phyloP scores from a whole-genome alignment of 2,797 vertebrate species.

The Diplodus puntazzo region DNA sequence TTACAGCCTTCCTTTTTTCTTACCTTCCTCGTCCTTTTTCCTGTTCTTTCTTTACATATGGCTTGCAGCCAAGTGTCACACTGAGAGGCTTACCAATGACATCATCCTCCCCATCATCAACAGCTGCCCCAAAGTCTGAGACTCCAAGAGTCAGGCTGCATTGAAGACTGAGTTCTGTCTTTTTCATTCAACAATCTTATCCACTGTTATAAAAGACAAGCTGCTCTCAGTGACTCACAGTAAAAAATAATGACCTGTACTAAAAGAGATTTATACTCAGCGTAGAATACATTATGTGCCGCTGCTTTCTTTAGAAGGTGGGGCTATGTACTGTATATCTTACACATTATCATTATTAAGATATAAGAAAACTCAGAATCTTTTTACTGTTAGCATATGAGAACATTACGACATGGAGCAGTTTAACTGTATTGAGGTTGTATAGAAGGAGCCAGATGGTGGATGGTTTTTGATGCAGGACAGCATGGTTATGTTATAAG shows the following conservation, averaged over 20 bases:
- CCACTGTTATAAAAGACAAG: conserved; percentile 67
- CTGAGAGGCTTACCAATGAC: conserved; percentile 77
- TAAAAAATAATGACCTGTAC: conserved; percentile 57
- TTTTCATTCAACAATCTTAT: conserved; percentile 57
- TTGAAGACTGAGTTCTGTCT: conserved; percentile 53
- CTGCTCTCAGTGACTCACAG: conserved; percentile 52
- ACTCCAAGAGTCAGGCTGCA: conserved; percentile 57
- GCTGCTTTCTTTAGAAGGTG: conserved; percentile 32
- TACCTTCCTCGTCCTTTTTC: conserved; percentile 38
- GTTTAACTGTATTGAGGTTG: conserved; percentile 27
- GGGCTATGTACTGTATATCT: conserved; percentile 18
- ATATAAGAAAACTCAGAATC: conserved; percentile 30
- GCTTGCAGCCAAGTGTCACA: conserved; percentile 76
- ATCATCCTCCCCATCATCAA: conserved; percentile 71
- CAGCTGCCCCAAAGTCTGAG: conserved; percentile 60
- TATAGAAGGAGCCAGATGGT: conserved; percentile 50
- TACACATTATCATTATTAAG: conserved; percentile 34
- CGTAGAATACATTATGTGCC: conserved; percentile 51
- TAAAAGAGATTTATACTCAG: conserved; percentile 63
- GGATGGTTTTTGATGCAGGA: neutral
- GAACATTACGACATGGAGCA: conserved; percentile 6
- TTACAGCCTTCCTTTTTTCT: conserved; percentile 1
- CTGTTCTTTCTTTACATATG: conserved; percentile 65
- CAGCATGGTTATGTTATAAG: neutral
- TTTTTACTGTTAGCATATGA: conserved; percentile 38